phyloP scores from a whole-genome alignment of 2,888 invertebrate species.

The Mactromeris polynyma region DNA sequence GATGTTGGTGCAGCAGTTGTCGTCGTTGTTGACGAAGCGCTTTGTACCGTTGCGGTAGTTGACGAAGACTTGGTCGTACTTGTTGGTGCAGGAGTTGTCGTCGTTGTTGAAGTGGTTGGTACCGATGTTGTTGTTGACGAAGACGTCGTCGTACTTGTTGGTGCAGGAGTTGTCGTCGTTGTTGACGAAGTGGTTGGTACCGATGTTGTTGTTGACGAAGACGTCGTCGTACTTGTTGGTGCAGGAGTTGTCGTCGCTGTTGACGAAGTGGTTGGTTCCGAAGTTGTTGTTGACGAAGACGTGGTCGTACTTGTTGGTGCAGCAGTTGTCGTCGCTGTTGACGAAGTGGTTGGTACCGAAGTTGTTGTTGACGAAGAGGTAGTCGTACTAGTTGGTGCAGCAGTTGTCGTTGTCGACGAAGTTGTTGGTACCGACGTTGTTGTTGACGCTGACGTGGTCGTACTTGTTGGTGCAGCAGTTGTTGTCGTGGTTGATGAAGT shows the following conservation, averaged over 20 bases:
- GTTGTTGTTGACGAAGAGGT: background rate
- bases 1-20: background rate
- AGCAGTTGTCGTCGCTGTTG: background rate
- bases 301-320: background rate
- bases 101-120: background rate
- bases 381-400: background rate
- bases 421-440: background rate
- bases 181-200: background rate
- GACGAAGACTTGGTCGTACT: background rate
- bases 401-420: background rate
- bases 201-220: background rate
- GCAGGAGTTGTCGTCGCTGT: background rate
- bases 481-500: background rate
- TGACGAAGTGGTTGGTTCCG: background rate
- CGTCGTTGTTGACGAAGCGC: background rate
- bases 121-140: background rate
- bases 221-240: background rate
- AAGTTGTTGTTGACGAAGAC: background rate
- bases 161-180: background rate
- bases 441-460: background rate
- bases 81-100: background rate
- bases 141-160: background rate
- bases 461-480: background rate
- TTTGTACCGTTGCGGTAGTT: background rate
- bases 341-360: background rate